phyloP scores from a whole-genome alignment of 2,888 invertebrate species.

The Augochlorella aurata region DNA sequence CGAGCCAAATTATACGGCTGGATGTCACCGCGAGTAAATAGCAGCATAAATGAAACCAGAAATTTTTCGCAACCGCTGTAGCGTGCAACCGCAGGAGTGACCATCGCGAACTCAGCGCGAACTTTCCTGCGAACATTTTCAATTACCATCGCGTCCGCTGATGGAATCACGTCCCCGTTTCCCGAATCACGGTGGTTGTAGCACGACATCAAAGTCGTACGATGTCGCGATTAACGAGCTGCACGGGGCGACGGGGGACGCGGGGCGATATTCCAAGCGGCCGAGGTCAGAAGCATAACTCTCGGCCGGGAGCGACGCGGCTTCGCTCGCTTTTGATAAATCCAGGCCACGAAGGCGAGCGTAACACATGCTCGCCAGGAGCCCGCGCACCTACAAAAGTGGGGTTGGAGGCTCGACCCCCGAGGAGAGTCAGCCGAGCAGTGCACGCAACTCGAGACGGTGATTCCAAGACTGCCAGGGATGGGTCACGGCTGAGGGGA shows the following conservation, averaged over 20 bases:
- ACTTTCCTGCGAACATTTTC: not conserved
- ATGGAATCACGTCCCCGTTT: conserved; percentile 4
- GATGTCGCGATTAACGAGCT: conserved; percentile 27
- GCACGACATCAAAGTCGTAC: conserved; percentile 4
- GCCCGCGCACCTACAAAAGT: conserved; percentile 48
- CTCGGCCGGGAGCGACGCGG: conserved; percentile 31
- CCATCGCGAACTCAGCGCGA: not conserved
- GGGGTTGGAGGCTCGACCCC: conserved; percentile 57
- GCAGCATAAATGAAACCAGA: not conserved
- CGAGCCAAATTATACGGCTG: no score
- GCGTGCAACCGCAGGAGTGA: not conserved
- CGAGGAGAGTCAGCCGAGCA: conserved; percentile 34
- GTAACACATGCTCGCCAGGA: conserved; percentile 48
- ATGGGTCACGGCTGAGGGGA: conserved; percentile 65
- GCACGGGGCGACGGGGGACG: not conserved
- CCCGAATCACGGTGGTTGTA: not conserved
- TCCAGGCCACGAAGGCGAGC: conserved; percentile 67
- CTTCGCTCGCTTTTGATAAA: conserved; percentile 57
- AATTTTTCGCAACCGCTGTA: not conserved
- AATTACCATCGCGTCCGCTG: not conserved
- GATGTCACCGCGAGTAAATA: no score
- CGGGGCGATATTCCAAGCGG: not conserved
- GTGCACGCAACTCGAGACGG: conserved; percentile 77
- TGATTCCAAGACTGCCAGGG: conserved; percentile 72
- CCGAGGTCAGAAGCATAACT: conserved; percentile 49